Evolutionary conservation across 2,888 invertebrate species (phyloP), one percentile per base, ranked within the genome.

Genomic region (Platycnemis pennipes): DNA sequence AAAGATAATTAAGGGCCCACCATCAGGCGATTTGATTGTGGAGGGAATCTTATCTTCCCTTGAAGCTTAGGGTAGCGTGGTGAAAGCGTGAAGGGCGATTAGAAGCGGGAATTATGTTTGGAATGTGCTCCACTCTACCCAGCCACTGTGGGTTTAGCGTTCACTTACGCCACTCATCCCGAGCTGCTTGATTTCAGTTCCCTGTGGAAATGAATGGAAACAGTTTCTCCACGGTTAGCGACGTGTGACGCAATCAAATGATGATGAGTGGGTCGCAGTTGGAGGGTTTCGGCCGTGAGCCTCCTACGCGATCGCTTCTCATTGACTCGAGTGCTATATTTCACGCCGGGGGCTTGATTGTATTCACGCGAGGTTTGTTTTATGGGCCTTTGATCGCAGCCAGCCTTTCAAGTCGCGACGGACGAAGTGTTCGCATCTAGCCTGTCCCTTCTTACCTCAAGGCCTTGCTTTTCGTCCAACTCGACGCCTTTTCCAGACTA

Each of bases 311-410:
- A 19, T 49, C 63, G 26, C 26, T 26, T 63, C 3, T 63, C 63
- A 63, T 63, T 63, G 63, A 63, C 63, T 63, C 63, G 63, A 63
- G 63, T 77, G 11, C 37, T 77, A 63, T 63, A 63, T 63, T 63
- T 63, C 63, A 63, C 63, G 63, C 63, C 26, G n/a, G n/a, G 63
- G 63, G 26, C 63, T 63, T n/a, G 63, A 63, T 63, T 63, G 63
- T 63, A 63, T 63, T 63, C 63, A 63, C n/a, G 26, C n/a, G 63
- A 26, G n/a, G 63, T 63, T 63, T 63, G 63, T 63, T 63, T 63
- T 63, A 63, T 63, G 63, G 63, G 63, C 63, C 26, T 63, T 63
- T 63, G 63, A 22, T 63, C 63, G n/a, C 63, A n/a, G 63, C 63
- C 56, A 63, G 63, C n/a, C 26, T 69, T 26, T 77, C 77, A 37